These are phyloP conservation scores for Ceriagrion tenellum DNA, from an alignment of 2,888 invertebrate genomes.

Conservation along the genomic window DNA sequence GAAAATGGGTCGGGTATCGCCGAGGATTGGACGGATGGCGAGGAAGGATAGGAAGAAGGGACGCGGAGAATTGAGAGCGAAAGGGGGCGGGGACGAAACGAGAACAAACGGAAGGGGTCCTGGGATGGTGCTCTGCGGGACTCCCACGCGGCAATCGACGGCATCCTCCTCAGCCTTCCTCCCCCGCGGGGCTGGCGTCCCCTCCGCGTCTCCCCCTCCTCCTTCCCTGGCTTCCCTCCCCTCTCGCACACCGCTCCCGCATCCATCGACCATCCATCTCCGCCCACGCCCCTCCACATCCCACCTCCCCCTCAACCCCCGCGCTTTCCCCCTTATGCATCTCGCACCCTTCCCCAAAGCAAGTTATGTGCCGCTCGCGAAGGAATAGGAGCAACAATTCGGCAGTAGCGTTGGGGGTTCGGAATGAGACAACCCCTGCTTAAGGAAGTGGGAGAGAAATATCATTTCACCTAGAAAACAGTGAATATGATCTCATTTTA, in stretches of 20 bases:
- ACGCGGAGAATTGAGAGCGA: not conserved
- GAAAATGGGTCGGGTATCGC: too few relatives aligned
- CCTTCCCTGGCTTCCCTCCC: not conserved
- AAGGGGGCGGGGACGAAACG: not conserved
- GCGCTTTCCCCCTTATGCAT: too few relatives aligned
- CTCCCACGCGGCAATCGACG: conserved; percentile 20
- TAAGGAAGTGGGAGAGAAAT: too few relatives aligned
- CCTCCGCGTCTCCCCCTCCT: not conserved
- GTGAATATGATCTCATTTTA: too few relatives aligned
- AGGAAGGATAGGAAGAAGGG: not conserved
- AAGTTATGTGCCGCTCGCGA: too few relatives aligned
- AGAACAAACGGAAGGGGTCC: not conserved
- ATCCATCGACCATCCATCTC: not conserved
- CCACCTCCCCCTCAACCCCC: not conserved
- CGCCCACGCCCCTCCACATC: not conserved
- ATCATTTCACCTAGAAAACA: too few relatives aligned
- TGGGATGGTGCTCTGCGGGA: not conserved
- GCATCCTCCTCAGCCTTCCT: not conserved
- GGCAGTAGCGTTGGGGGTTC: too few relatives aligned
- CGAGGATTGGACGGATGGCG: too few relatives aligned
- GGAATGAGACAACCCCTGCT: too few relatives aligned
- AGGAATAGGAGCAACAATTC: too few relatives aligned
- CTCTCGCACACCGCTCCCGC: not conserved
- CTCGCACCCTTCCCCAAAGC: too few relatives aligned
- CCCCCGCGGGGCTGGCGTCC: not conserved